These are phyloP conservation scores for Bombyx mandarina DNA, from an alignment of 1,140 invertebrate species.

Conservation along the genomic window DNA sequence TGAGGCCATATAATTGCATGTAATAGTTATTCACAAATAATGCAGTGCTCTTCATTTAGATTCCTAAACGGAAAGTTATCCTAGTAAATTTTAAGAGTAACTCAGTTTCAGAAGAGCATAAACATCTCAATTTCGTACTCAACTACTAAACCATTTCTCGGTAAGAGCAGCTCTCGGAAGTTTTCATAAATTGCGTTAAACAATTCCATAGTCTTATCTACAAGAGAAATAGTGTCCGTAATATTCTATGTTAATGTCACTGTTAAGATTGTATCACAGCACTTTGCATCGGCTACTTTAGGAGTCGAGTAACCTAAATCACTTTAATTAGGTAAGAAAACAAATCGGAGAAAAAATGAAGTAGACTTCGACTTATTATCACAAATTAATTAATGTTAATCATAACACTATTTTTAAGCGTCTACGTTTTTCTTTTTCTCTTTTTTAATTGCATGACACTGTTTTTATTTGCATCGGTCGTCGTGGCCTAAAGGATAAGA, in stretches of 20 bases:
- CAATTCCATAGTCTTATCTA: slow-evolving; percentile 22
- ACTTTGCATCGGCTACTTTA: slow-evolving; percentile 18
- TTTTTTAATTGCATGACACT: too few relatives aligned
- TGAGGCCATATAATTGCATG: neutral
- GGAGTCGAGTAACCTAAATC: slow-evolving; percentile 18
- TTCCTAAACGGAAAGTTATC: too few relatives aligned
- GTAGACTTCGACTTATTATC: neutral
- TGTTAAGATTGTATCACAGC: slow-evolving; percentile 23
- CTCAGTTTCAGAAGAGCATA: too few relatives aligned
- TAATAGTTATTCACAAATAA: neutral
- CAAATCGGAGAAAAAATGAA: slow-evolving; percentile 16
- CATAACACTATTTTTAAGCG: too few relatives aligned
- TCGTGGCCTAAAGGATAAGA: too few relatives aligned
- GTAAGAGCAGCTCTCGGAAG: neutral
- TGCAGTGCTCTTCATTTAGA: too few relatives aligned
- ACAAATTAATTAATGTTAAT: neutral
- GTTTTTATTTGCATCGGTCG: too few relatives aligned
- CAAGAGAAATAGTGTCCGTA: slow-evolving; percentile 21
- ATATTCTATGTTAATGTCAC: slow-evolving; percentile 24
- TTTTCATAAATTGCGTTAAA: slow-evolving; percentile 20
- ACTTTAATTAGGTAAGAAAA: slow-evolving; percentile 20
- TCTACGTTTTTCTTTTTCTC: too few relatives aligned
- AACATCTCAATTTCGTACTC: too few relatives aligned
- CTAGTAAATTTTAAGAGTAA: too few relatives aligned
- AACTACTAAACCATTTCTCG: too few relatives aligned